Percentiles rank a stretch among this genome's conserved stretches.
phyloP scores from a whole-genome alignment of 2,888 invertebrate species.

The Ornithoptera alexandrae region DNA sequence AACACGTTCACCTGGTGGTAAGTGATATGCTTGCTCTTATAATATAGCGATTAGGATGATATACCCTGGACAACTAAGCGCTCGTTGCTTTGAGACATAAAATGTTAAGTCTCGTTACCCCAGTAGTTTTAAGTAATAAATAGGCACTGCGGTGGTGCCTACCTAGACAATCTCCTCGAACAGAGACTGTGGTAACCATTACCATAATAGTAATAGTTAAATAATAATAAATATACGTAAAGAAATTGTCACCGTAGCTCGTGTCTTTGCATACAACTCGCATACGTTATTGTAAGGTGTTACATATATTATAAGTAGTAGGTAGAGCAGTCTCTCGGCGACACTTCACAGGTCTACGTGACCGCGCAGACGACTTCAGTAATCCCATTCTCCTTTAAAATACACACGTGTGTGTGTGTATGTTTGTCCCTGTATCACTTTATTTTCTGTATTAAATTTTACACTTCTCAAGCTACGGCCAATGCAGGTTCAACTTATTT shows the following conservation, averaged over 20 bases:
- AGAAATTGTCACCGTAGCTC: constrained; percentile 5
- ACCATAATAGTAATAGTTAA: too few species aligned
- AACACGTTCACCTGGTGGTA: too few species aligned
- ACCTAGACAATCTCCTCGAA: too few species aligned
- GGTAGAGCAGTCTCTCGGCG: constrained; percentile 41
- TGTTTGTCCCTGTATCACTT: background rate
- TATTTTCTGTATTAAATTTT: background rate
- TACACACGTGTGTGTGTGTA: background rate
- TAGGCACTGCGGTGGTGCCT: too few species aligned
- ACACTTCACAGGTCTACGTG: constrained; percentile 71
- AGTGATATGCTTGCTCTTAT: too few species aligned
- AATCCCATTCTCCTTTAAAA: constrained; percentile 50
- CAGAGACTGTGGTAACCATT: too few species aligned
- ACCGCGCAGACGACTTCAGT: constrained; percentile 70
- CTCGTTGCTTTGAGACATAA: too few species aligned
- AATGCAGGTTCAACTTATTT: too few species aligned
- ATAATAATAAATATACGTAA: constrained; percentile 6
- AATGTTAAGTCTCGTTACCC: too few species aligned
- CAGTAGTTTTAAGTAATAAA: too few species aligned
- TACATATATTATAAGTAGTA: constrained; percentile 23
- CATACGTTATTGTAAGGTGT: constrained; percentile 16
- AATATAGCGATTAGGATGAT: too few species aligned
- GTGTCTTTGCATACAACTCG: constrained; percentile 25
- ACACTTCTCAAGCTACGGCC: background rate
- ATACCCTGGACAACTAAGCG: too few species aligned